These are phyloP conservation scores for Thalassoma bifasciatum DNA, from an alignment of 2,113 vertebrate species.

Conservation along the genomic window DNA sequence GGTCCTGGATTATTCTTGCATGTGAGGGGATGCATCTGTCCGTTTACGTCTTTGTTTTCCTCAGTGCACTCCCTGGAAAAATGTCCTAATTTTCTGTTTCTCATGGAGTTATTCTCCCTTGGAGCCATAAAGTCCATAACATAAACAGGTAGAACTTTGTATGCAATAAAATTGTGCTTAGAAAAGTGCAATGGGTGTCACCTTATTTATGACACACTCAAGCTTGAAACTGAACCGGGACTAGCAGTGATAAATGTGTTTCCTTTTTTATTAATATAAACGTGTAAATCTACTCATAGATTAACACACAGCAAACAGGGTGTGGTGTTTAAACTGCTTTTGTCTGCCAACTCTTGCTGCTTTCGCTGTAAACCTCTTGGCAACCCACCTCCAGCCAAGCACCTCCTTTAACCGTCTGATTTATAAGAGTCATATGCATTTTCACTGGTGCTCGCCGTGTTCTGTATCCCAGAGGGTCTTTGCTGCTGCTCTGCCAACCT, in stretches of 20 bases:
- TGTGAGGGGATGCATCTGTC: slow-evolving; percentile 37
- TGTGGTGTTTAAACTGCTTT: no score
- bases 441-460: no score
- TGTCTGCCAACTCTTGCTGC: no score
- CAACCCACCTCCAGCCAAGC: no score
- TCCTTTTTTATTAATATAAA: slow-evolving; percentile 31
- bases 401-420: no score
- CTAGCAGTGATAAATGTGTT: not conserved
- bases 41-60: slow-evolving; percentile 44
- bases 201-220: slow-evolving; percentile 5
- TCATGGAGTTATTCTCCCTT: not conserved
- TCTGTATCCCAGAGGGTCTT: no score
- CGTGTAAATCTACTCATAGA: not conserved
- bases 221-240: not conserved
- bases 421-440: no score
- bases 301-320: no score
- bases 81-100: not conserved
- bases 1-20: slow-evolving; percentile 36
- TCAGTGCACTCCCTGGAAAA: slow-evolving; percentile 2
- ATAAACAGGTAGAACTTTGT: slow-evolving; percentile 8
- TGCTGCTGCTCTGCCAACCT: no score
- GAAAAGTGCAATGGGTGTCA: slow-evolving; percentile 14
- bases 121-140: not conserved
- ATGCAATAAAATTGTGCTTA: not conserved
- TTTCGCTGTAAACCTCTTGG: no score